Percentiles rank a stretch among this genome's conserved stretches.
Conservation (phyloP, 2,113 vertebrate species). For the Oryzias curvinotus region DNA sequence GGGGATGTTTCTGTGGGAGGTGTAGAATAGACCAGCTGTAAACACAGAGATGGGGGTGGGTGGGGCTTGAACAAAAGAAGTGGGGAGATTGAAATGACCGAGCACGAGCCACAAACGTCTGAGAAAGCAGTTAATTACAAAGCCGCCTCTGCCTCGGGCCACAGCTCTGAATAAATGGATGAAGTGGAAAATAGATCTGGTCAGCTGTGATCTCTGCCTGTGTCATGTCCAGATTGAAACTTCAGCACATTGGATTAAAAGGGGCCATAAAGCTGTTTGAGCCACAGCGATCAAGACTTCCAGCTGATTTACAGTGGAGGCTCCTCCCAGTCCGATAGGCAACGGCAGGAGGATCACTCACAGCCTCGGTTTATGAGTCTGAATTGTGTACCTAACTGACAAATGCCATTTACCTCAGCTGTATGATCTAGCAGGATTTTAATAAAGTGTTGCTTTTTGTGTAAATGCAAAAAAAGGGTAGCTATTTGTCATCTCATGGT, state of each 20-base stretch:
- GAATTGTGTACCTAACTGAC: conserved; percentile 26
- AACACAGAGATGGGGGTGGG: background rate
- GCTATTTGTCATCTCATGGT: too few species aligned
- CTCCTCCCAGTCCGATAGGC: conserved; percentile 21
- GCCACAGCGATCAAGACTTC: conserved; percentile 37
- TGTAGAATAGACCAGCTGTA: background rate
- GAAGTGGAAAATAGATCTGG: conserved; percentile 48
- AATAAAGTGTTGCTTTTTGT: conserved; percentile 16
- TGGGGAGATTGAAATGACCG: conserved; percentile 14
- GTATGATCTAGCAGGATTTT: conserved; percentile 26
- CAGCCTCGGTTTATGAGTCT: conserved; percentile 48
- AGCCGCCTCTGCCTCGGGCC: conserved; percentile 9
- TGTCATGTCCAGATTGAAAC: conserved; percentile 66
- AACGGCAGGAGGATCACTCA: conserved; percentile 22
- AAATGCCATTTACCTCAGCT: conserved; percentile 51
- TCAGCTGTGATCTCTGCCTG: conserved; percentile 51
- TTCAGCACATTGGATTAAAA: conserved; percentile 70
- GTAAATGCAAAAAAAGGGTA: too few species aligned
- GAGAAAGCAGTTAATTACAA: conserved; percentile 42
- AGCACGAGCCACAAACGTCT: conserved; percentile 13
- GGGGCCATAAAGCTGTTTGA: conserved; percentile 60
- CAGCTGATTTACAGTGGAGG: conserved; percentile 59
- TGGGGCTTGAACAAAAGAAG: conserved; percentile 5
- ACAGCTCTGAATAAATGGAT: conserved; percentile 39
- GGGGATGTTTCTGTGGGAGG: background rate